Evolutionary conservation across 2,888 invertebrate genomes (phyloP), one percentile per base, ranked within the genome.

Genomic region (Xylota sylvarum): DNA sequence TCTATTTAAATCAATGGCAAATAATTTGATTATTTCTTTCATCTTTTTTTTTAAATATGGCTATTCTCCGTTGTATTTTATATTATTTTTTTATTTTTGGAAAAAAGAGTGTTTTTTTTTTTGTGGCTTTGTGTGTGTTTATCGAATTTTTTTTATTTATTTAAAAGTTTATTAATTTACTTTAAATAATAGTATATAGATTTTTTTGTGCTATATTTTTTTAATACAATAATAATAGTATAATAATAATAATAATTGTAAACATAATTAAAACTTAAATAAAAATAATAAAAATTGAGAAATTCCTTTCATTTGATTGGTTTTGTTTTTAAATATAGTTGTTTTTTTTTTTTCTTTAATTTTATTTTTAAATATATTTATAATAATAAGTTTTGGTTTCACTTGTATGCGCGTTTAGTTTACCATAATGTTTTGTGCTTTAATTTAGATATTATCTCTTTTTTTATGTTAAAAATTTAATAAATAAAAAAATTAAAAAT

Each of bases 321-420:
- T 65, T 78, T 62, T 70, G 10, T 32, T 65, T 73, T 76, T 81
- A 55, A 50, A 48, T 81, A 52, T 76, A 67, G 27, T 48, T 52
- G n/a, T 64, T 77, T 62, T 70, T 77, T 23, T 43, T 65, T 84
- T 40, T 62, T 27, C 40, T 58, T 73, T 84, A 64, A 67, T 69
- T 62, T 85, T 80, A 5, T 43, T 58, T 81, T 81, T 73, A 73
- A 72, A 82, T 78, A 81, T 86, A 86, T 86, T 77, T 73, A 82
- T 86, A 82, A 80, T 70, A 81, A 83, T 85, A 86, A 78, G 86
- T 78, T 86, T 86, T 86, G 86, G 86, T 86, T 82, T 86, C 77
- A 86, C 73, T 82, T 82, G 77, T 77, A 82, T 86, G 86, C 86
- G 86, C 82, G 52, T 86, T 78, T 86, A 82, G 82, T 86, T 86